Base-by-base conservation (phyloP, 1,140 invertebrate species). In the Caerostris extrusa region DNA sequence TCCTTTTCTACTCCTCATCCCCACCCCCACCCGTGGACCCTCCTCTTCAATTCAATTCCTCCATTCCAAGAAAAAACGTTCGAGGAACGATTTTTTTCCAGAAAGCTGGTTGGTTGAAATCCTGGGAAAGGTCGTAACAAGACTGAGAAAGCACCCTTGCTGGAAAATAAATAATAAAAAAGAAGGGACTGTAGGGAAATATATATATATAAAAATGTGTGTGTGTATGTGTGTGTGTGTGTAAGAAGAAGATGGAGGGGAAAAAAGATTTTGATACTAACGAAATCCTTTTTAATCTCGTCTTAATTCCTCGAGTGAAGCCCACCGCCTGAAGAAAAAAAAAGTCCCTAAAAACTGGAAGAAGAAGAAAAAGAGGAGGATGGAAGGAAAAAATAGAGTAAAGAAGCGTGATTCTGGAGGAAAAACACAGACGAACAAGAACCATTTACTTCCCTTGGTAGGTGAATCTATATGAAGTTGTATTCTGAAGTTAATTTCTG, bases 281-380 rank as follows among this genome's bases (percentile, higher is more conserved):
- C 77, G 90, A 91, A 91, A 91, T 91, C 90, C 90, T 81, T 61
- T n/a, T 91, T 91, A 91, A 91, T 91, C 90, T 77, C 61, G 7
- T 91, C 90, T 91, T 91, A 91, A 91, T 91, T 91, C 90, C 81
- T 91, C 17, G 77, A 67, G 34, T 77, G 56, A 90, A 90, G 61
- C 55, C 53, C 64, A 55, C 34, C 53, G 60, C 71, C 14, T n/a
- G 55, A 71, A 71, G 12, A 91, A 83, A 81, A 83, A 81, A 91
- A 91, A 91, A 7, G n/a, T 34, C 34, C 55, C 64, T 56, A 50
- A 77, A 77, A 77, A 77, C 19, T 34, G 8, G 12, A 77, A 50
- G 19, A 77, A 50, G 19, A 64, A 5, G 69, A n/a, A 34, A 34
- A 34, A 34, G 34, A 34, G 34, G 2, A 34, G 34, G 34, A 34